Conservation (phyloP, 2,888 invertebrate genomes). For the Bellardia bayeri region DNA sequence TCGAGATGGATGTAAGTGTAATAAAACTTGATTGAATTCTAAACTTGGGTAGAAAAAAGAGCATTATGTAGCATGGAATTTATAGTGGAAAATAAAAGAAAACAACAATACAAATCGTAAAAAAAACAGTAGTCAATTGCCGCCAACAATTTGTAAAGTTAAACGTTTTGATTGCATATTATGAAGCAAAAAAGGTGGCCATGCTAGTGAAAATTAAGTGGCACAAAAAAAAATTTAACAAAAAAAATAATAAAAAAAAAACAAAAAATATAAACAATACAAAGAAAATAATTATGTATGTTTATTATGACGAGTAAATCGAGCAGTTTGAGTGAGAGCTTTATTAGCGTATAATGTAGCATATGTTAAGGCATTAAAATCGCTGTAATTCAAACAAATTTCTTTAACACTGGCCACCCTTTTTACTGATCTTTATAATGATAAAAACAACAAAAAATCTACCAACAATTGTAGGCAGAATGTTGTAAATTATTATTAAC, state of each 20-base stretch:
- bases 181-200: slow-evolving; percentile 11
- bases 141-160: slow-evolving; percentile 75
- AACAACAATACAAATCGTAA: slow-evolving; percentile 22
- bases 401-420: slow-evolving; percentile 16
- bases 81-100: background rate
- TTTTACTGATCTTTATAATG: background rate
- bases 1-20: slow-evolving; percentile 32
- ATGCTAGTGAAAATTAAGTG: background rate
- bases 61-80: background rate
- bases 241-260: background rate
- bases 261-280: too few species aligned
- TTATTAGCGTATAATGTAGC: background rate
- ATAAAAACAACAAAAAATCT: slow-evolving; percentile 3
- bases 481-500: slow-evolving; percentile 29
- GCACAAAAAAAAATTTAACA: background rate
- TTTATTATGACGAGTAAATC: background rate
- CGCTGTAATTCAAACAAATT: background rate
- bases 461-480: slow-evolving; percentile 11
- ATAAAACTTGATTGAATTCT: slow-evolving; percentile 68
- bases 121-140: slow-evolving; percentile 74
- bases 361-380: background rate
- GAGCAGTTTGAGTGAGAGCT: background rate
- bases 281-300: too few species aligned
- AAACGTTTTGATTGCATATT: slow-evolving; percentile 75
- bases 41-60: slow-evolving; percentile 24